These are phyloP conservation scores for Characodon lateralis DNA, from an alignment of 2,797 vertebrate genomes.

Conservation along the genomic window DNA sequence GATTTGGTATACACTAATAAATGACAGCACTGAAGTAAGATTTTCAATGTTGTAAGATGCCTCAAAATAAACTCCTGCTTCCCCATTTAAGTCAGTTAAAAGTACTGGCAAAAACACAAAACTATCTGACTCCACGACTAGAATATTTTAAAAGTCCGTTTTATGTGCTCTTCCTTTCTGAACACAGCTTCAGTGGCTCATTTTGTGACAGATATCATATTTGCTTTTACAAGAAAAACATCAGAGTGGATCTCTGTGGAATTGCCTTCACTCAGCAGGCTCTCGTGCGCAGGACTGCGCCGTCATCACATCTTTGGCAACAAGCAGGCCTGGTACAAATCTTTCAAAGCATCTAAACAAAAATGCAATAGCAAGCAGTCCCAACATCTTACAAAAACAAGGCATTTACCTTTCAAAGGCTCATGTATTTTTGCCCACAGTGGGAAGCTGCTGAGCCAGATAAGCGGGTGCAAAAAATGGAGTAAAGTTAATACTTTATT, in stretches of 20 bases:
- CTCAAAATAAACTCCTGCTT: not conserved
- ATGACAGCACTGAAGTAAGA: not conserved
- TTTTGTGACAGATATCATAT: constrained; percentile 1
- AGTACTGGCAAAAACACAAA: not conserved
- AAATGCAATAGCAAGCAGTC: constrained; percentile 19
- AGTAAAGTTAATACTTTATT: constrained; percentile 19
- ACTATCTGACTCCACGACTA: not conserved
- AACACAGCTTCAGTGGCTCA: not conserved
- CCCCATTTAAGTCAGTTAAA: not conserved
- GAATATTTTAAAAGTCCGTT: not conserved
- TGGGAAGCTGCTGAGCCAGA: constrained; percentile 14
- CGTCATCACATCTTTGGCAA: constrained; percentile 34
- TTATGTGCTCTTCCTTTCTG: constrained; percentile 1
- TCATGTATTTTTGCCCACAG: constrained; percentile 34
- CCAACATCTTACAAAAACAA: constrained; percentile 22
- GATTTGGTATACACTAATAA: not conserved
- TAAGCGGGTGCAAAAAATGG: not conserved
- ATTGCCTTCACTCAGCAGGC: constrained; percentile 3
- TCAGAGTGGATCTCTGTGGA: constrained; percentile 25
- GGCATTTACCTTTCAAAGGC: constrained; percentile 37
- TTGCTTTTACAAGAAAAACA: constrained; percentile 19
- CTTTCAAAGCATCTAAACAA: constrained; percentile 33
- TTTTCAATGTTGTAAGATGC: not conserved
- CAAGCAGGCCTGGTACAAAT: constrained; percentile 25
- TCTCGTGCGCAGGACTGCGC: not conserved